Base-by-base conservation (phyloP, 2,113 vertebrate species). In the Charina bottae region DNA sequence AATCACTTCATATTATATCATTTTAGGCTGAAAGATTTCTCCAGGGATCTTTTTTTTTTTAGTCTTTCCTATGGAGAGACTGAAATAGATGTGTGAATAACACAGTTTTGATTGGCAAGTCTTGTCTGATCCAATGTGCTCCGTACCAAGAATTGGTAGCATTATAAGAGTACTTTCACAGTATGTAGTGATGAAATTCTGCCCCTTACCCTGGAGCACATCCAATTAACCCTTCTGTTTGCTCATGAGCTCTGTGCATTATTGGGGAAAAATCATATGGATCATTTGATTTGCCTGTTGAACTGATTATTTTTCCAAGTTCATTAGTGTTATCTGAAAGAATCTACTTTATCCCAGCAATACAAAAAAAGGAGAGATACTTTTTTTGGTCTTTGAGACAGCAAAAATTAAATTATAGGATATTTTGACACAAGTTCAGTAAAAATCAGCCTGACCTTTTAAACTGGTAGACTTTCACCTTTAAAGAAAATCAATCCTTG, bases 41-140 rank as follows among this genome's bases (percentile, higher is more conserved):
- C 96, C 96, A 94, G 95, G 93, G 92, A 95, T 91, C 85, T 12
- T 4, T 49, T 49, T 49, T 49, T 49, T 88, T 94, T 89, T 68
- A 92, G 55, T 53, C 93, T 72, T 93, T 95, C 84, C 95, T 92
- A 95, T 95, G 88, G 93, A 93, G 95, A 96, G 93, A 96, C 59
- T 95, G 93, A 94, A 94, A 92, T 96, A 93, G 89, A 21, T 2
- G 26, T 92, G 94, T 93, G 93, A 97, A 97, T 96, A 96, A 95
- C 92, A 93, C 87, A 78, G 92, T 95, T 97, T 95, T 84, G 83
- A 92, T 95, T 96, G 95, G 94, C 72, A 94, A 93, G 94, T 94
- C 94, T 93, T 92, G 5, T 91, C 94, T 95, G 96, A 95, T 93
- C 90, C 92, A 59, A 72, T 86, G 93, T 88, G 60, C 92, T 89